Evolutionary conservation across 2,797 vertebrate species (phyloP).

Genomic region (Chloroceryle amazona): DNA sequence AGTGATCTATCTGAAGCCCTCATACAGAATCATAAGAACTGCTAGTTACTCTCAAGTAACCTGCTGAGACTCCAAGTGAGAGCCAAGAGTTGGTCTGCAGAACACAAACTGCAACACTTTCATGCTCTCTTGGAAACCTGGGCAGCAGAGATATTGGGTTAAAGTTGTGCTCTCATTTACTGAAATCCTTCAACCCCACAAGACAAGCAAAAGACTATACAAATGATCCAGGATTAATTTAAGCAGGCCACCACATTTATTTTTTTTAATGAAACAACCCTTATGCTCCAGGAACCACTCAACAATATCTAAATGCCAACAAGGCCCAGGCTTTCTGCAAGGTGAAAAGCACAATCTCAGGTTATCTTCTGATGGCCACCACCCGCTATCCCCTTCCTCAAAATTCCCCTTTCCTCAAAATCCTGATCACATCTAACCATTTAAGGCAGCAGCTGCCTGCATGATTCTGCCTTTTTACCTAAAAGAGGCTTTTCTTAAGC

Average conservation of each 20-base stretch:
- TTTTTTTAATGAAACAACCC: not conserved
- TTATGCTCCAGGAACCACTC: not conserved
- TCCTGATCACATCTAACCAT: not conserved
- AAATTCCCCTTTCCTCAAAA: not conserved
- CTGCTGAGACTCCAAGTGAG: not conserved
- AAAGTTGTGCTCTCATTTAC: not conserved
- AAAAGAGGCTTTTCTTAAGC: slow-evolving; percentile 7
- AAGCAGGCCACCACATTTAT: not conserved
- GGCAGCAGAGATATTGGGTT: not conserved
- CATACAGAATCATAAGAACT: not conserved
- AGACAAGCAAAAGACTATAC: not conserved
- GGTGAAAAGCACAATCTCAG: not conserved
- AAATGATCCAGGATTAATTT: not conserved
- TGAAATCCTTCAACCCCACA: not conserved
- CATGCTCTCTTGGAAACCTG: not conserved
- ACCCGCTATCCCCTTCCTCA: not conserved
- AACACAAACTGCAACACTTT: not conserved
- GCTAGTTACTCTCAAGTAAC: not conserved
- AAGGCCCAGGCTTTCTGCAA: not conserved
- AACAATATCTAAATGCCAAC: not conserved
- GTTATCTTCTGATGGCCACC: not conserved
- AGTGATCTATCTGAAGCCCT: not conserved
- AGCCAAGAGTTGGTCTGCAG: not conserved
- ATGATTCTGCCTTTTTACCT: not conserved
- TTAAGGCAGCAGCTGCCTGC: not conserved